Conservation (phyloP, 2,888 invertebrate genomes). For the Agrotis exclamationis region DNA sequence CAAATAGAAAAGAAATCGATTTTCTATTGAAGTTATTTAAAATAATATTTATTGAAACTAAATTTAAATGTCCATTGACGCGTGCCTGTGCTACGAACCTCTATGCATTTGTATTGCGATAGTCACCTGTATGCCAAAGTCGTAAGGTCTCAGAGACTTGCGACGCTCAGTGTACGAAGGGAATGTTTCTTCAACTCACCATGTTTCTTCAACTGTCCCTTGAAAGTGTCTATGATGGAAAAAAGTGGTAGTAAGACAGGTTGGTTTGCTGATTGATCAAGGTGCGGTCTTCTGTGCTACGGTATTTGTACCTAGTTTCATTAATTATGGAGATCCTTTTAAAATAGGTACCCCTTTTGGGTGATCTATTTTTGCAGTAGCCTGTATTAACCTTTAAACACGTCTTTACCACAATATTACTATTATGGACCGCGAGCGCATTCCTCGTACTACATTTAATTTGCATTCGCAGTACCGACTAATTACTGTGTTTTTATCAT, state of each 20-base stretch:
- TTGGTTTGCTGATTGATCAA: not conserved
- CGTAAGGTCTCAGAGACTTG: too few relatives aligned
- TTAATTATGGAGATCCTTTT: not conserved
- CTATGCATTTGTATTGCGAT: too few relatives aligned
- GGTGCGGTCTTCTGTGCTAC: not conserved
- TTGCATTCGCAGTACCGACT: conserved; percentile 49
- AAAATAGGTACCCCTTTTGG: conserved; percentile 3
- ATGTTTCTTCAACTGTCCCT: too few relatives aligned
- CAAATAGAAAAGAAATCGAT: too few relatives aligned
- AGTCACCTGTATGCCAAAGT: too few relatives aligned
- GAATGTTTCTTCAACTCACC: too few relatives aligned
- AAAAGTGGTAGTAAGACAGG: not conserved
- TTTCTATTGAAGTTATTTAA: too few relatives aligned
- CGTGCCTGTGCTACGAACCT: too few relatives aligned
- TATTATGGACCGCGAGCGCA: conserved; percentile 18
- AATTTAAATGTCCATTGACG: too few relatives aligned
- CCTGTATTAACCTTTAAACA: conserved; percentile 29
- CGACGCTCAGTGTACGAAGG: too few relatives aligned
- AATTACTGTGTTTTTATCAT: conserved; percentile 54
- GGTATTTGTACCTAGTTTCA: not conserved
- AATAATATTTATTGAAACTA: too few relatives aligned
- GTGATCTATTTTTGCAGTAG: conserved; percentile 8
- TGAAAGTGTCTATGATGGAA: too few relatives aligned
- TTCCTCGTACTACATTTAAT: conserved; percentile 38
- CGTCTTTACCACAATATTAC: conserved; percentile 22